A percentile compares a stretch with the other conserved stretches of the same genome.
These are phyloP conservation scores for Scaptomyza cyrtandrae DNA, from an alignment of 2,888 invertebrate species.

Conservation along the genomic window DNA sequence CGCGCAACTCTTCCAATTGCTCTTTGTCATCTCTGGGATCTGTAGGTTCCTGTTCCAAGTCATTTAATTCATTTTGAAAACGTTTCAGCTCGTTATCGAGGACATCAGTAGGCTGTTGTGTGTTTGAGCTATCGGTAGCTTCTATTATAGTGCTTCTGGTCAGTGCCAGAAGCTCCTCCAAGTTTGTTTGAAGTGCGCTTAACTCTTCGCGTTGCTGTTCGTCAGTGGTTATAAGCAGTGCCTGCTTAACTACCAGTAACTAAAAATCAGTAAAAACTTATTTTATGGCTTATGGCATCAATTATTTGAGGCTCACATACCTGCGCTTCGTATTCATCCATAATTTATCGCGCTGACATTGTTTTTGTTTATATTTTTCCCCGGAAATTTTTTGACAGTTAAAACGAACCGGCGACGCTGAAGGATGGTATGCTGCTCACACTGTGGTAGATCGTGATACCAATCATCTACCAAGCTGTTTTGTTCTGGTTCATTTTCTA, in stretches of 20 bases:
- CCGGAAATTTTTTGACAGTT: slow-evolving; percentile 7
- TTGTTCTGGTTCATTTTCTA: not conserved
- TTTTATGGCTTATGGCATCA: not conserved
- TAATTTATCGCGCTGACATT: slow-evolving; percentile 29
- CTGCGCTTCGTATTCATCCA: slow-evolving; percentile 77
- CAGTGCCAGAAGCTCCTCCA: slow-evolving; percentile 88
- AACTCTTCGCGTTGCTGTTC: slow-evolving; percentile 86
- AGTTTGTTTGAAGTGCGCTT: slow-evolving; percentile 87
- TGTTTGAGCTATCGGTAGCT: not conserved
- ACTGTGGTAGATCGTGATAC: not conserved
- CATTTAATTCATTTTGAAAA: slow-evolving; percentile 79
- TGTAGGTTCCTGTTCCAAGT: slow-evolving; percentile 49
- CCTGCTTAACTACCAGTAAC: slow-evolving; percentile 88
- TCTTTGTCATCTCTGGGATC: slow-evolving; percentile 29
- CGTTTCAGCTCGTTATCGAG: slow-evolving; percentile 79
- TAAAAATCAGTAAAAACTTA: slow-evolving; percentile 72
- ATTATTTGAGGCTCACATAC: slow-evolving; percentile 36
- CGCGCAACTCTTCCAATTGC: slow-evolving; percentile 49
- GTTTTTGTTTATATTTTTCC: slow-evolving; percentile 31
- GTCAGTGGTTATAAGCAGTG: slow-evolving; percentile 85
- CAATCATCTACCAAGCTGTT: not conserved
- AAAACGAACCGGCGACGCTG: slow-evolving; percentile 2
- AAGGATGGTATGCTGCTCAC: slow-evolving; percentile 23
- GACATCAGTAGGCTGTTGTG: slow-evolving; percentile 16
- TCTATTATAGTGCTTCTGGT: slow-evolving; percentile 86